Base-by-base conservation (phyloP, 2,797 vertebrate genomes). In the Molossus molossus region DNA sequence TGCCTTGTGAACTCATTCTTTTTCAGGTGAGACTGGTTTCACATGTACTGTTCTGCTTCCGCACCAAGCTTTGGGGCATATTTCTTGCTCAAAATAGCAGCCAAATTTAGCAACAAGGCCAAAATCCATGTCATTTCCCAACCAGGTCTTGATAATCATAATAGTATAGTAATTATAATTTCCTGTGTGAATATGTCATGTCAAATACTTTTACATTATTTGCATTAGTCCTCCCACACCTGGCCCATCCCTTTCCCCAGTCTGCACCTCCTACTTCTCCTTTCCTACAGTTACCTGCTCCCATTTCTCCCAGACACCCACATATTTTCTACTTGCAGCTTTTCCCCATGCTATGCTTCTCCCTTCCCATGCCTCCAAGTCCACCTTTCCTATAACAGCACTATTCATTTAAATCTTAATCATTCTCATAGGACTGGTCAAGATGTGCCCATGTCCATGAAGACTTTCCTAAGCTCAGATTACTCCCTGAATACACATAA, bases 51-150 rank as follows among this genome's bases (percentile, higher is more conserved):
- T 69, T 65, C 23, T 79, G 80, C 67, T 92, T 89, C 65, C 87
- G 76, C 21, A 29, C 27, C 86, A 75, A 80, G 37, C 50, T 90
- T 72, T 87, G n/a, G 65, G 57, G 53, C 40, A 58, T 87, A 93
- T 79, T 92, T 93, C 55, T 87, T 91, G n/a, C 73, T 97, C 86
- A 77, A 89, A 95, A 94, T 83, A 76, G 55, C 50, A 94, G 37
- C n/a, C 64, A 17, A 13, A n/a, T 60, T 94, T 87, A 87, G 37
- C 76, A 75, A 25, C 40, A 79, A 29, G 48, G 48, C 18, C 75
- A 69, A 70, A 58, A 69, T 83, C 27, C 23, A 60, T 11, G 83
- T 25, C 12, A 50, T 85, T 80, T 90, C 37, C 40, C 58, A 93
- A 21, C 2, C 11, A 83, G 5, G 1, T 87, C n/a, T 90, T 72